Conservation (phyloP, 2,113 vertebrate species). For the Fulmarus glacialis region DNA sequence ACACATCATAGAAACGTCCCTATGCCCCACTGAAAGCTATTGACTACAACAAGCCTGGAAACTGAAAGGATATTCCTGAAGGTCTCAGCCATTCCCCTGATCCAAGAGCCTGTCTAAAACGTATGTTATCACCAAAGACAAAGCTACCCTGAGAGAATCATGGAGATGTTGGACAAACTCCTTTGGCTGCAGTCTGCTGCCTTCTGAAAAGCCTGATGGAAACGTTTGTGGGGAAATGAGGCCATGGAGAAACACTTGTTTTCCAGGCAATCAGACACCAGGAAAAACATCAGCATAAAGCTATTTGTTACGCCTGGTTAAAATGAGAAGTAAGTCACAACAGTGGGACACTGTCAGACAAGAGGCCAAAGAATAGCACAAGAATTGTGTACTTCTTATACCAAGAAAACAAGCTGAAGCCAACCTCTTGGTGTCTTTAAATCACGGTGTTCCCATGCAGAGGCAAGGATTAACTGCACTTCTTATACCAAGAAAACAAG, state of each 20-base stretch:
- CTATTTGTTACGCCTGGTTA: background rate
- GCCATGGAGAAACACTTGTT: background rate
- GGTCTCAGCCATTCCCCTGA: background rate
- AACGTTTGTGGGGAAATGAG: background rate
- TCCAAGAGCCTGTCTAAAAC: background rate
- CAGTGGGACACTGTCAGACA: background rate
- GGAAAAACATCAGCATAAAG: background rate
- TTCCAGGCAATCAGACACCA: background rate
- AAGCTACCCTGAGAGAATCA: background rate
- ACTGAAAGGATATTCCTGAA: background rate
- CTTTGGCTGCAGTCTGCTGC: background rate
- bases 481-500: background rate
- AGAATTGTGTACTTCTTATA: background rate
- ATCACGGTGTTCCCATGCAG: background rate
- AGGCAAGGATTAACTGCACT: background rate
- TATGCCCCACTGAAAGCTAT: background rate
- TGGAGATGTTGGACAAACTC: background rate
- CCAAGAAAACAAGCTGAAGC: background rate
- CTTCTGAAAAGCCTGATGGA: background rate
- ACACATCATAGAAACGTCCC: accelerated
- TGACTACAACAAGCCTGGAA: background rate
- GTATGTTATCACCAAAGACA: background rate
- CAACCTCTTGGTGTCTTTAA: background rate
- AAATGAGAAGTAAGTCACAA: background rate
- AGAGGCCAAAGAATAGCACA: background rate